Evolutionary conservation across 2,797 vertebrate genomes (phyloP).

Genomic region (Crenichthys baileyi): DNA sequence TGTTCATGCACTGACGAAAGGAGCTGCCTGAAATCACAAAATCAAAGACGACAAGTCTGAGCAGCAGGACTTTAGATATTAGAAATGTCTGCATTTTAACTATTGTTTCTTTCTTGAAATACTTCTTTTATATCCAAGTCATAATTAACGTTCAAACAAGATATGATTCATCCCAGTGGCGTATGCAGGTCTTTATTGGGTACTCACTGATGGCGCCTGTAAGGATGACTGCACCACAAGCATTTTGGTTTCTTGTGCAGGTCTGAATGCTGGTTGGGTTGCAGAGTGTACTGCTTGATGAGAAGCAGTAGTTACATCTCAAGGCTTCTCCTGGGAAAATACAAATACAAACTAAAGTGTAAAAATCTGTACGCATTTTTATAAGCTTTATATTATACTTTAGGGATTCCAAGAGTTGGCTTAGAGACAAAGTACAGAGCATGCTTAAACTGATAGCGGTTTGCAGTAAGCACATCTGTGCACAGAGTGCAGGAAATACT

Average conservation of each 20-base stretch:
- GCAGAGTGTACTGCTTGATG: conserved; percentile 13
- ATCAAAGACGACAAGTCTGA: neutral
- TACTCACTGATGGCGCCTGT: conserved; percentile 14
- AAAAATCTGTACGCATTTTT: neutral
- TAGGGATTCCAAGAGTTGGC: neutral
- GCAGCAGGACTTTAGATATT: neutral
- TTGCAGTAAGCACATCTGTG: too few species aligned
- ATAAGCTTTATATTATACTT: neutral
- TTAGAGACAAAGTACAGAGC: too few species aligned
- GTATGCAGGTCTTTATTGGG: neutral
- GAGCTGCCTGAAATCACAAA: conserved; percentile 3
- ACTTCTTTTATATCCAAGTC: neutral
- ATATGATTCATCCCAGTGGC: too few species aligned
- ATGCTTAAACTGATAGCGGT: too few species aligned
- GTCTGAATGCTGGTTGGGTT: conserved; percentile 34
- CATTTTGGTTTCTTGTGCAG: neutral
- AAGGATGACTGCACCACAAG: conserved; percentile 44
- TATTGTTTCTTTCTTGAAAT: too few species aligned
- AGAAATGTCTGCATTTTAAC: neutral
- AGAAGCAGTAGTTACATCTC: conserved; percentile 50
- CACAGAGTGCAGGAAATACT: too few species aligned
- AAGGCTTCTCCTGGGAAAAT: conserved; percentile 16
- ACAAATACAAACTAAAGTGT: neutral
- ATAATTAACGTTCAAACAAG: neutral
- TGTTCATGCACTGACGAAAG: conserved; percentile 64